Evolutionary conservation across 2,888 invertebrate genomes (phyloP), one percentile per base, ranked within the genome.

Genomic region (Plebejus anna): DNA sequence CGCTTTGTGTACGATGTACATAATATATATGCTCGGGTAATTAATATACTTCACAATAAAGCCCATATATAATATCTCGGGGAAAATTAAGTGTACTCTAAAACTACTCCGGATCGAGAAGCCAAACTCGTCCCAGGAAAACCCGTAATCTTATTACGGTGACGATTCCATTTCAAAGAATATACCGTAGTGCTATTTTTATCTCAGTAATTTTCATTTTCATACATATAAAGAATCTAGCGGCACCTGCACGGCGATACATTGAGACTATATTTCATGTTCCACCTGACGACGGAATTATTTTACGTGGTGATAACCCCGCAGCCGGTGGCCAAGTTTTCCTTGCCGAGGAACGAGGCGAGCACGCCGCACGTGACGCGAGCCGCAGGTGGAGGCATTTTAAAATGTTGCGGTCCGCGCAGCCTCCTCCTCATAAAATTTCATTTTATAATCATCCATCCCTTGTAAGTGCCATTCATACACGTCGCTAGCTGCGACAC

Each of bases 71-170:
- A 9, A 22, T 36, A 32, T 66, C 28, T 32, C 28, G 5, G 32
- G 32, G 66, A 32, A 66, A 66, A 36, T 16, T 16, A 13, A 32
- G 32, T 66, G 32, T 66, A 5, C 32, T 32, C 32, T 66, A 66
- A 66, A 66, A 66, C 66, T 66, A 66, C 66, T 66, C 66, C 32
- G 32, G 66, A 66, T 13, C 13, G 16, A 36, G 66, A 32, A 66
- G 66, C 32, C 32, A 13, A 66, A 66, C 32, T 32, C 32, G 66
- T 4, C 13, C 28, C 66, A 11, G 32, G 32, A 36, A 66, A 66
- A 66, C 66, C 32, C 13, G 32, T 66, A 66, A 66, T 66, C 66
- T 66, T 66, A 66, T 66, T 36, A 66, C 32, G 32, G 13, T 0
- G 13, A 32, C 66, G 13, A 36, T 16, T 36, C 66, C 32, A 36